These are phyloP conservation scores for Macropodus opercularis DNA, from an alignment of 2,797 vertebrate genomes.

Conservation along the genomic window DNA sequence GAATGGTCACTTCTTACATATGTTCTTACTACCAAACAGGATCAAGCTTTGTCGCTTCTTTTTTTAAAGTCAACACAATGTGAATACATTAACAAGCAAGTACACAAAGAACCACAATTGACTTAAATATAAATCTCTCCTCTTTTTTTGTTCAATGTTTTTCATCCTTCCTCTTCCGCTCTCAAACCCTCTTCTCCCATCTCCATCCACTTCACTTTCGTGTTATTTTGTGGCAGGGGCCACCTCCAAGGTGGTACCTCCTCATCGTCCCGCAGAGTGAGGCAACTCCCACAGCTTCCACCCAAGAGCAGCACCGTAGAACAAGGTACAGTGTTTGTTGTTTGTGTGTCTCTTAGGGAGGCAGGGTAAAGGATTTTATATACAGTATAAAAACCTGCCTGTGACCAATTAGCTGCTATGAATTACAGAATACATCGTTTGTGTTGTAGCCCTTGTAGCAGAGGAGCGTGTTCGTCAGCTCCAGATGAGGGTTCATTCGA, in stretches of 20 bases:
- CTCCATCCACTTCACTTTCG: slow-evolving; percentile 15
- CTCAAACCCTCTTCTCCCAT: neutral
- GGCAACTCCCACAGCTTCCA: slow-evolving; percentile 96
- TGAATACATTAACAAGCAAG: neutral
- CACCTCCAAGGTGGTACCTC: slow-evolving; percentile 88
- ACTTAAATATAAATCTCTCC: slow-evolving; percentile 19
- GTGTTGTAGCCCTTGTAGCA: slow-evolving; percentile 90
- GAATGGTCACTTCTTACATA: slow-evolving; percentile 29
- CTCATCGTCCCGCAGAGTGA: slow-evolving; percentile 87
- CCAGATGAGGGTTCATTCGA: slow-evolving; percentile 93
- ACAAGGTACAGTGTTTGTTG: slow-evolving; percentile 83
- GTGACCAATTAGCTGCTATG: no score
- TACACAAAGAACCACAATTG: neutral
- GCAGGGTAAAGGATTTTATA: no score
- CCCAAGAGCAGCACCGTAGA: slow-evolving; percentile 93
- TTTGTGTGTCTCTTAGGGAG: neutral
- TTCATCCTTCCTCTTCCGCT: slow-evolving; percentile 2
- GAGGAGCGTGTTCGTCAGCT: slow-evolving; percentile 94
- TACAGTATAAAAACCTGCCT: neutral
- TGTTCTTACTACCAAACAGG: slow-evolving; percentile 16
- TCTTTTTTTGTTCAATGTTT: slow-evolving; percentile 18
- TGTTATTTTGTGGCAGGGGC: slow-evolving; percentile 75
- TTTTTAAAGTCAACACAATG: no score
- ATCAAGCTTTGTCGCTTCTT: no score
- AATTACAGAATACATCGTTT: neutral